Conservation (phyloP, 64 coral and sea anemone genomes). For the Stichodactyla helianthus region DNA sequence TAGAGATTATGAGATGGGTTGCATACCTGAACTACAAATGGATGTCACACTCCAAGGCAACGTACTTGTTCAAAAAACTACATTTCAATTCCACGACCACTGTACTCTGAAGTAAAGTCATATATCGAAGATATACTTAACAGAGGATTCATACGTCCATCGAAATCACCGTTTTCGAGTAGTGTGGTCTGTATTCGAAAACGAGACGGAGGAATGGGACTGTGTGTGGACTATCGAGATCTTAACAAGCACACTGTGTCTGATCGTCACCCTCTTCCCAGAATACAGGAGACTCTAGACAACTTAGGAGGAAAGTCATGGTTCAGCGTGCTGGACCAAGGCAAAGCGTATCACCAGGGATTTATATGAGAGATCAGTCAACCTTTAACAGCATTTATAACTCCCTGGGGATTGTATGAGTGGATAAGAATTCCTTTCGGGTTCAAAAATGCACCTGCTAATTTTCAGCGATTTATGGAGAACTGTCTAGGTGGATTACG, state of each 20-base stretch:
- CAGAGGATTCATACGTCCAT: constrained; percentile 17
- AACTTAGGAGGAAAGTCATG: constrained; percentile 41
- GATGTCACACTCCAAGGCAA: constrained; percentile 19
- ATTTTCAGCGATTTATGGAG: neutral
- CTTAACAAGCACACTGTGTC: constrained; percentile 26
- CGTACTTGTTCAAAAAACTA: constrained; percentile 33
- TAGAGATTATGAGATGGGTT: constrained; percentile 24
- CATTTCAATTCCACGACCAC: constrained; percentile 20
- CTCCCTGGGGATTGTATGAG: neutral
- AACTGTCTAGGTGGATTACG: constrained; percentile 35
- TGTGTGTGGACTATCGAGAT: constrained; percentile 38
- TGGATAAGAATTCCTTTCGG: constrained; percentile 10
- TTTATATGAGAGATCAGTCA: constrained; percentile 7
- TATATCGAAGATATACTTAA: constrained; percentile 30
- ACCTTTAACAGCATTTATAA: neutral
- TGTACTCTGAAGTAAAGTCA: constrained; percentile 29
- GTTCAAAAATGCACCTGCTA: neutral
- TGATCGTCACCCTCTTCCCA: constrained; percentile 34
- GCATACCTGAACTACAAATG: constrained; percentile 35
- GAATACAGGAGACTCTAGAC: constrained; percentile 43
- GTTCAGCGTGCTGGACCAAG: constrained; percentile 35
- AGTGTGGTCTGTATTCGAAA: constrained; percentile 24
- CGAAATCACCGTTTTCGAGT: constrained; percentile 26
- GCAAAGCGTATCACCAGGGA: constrained; percentile 40
- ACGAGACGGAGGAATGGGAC: neutral